Evolutionary conservation across 1,140 invertebrate species (phyloP).

Genomic region (Cotesia typhae): DNA sequence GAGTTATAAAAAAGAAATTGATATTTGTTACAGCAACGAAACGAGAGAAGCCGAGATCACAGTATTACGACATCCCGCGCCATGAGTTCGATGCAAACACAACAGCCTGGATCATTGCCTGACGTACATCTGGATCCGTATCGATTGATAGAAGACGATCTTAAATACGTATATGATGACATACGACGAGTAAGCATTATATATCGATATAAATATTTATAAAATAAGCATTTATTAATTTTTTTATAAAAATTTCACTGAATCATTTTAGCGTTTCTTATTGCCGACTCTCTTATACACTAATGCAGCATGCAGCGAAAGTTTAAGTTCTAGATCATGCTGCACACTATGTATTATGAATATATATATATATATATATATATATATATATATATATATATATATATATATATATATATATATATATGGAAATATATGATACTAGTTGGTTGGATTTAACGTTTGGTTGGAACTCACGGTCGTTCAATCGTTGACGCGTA

Average conservation of each 20-base stretch:
- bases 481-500: constrained; percentile 50
- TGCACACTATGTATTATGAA: constrained; percentile 44
- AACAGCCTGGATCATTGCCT: constrained; percentile 78
- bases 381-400: constrained; percentile 56
- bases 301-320: constrained; percentile 47
- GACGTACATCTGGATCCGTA: constrained; percentile 86
- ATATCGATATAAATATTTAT: not conserved
- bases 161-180: constrained; percentile 82
- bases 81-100: constrained; percentile 72
- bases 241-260: not conserved
- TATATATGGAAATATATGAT: constrained; percentile 48
- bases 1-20: constrained; percentile 14
- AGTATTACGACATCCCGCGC: constrained; percentile 58
- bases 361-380: constrained; percentile 60
- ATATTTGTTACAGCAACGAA: constrained; percentile 46
- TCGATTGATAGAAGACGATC: constrained; percentile 82
- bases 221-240: not conserved
- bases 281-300: constrained; percentile 35
- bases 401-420: constrained; percentile 58
- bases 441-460: constrained; percentile 11
- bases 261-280: not conserved
- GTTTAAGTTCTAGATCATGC: constrained; percentile 41
- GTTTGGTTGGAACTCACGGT: constrained; percentile 53
- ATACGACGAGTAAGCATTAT: constrained; percentile 76
- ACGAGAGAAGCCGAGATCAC: constrained; percentile 49